Evolutionary conservation across 2,113 vertebrate genomes (phyloP).

Genomic region (Entomyzon cyanotis): DNA sequence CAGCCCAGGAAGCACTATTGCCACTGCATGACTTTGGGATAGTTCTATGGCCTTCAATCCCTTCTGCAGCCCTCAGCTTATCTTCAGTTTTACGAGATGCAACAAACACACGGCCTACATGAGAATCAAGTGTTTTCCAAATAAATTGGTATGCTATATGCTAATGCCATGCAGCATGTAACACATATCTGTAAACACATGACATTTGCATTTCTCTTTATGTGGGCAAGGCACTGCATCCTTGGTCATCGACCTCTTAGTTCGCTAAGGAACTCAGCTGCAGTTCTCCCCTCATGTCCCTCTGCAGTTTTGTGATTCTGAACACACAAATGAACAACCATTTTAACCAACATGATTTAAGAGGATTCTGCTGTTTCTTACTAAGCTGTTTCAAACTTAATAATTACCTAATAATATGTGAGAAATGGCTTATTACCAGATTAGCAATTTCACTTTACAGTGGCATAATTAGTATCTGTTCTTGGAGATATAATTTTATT

Average conservation of each 20-base stretch:
- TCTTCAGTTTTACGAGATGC: not conserved
- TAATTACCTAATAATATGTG: not conserved
- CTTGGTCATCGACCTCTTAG: not conserved
- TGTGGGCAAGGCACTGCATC: not conserved
- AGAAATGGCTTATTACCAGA: not conserved
- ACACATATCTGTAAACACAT: not conserved
- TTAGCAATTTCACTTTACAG: not conserved
- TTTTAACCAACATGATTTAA: not conserved
- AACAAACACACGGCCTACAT: not conserved
- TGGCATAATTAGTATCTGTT: not conserved
- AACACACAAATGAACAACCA: not conserved
- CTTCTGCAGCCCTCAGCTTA: not conserved
- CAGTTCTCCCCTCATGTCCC: not conserved
- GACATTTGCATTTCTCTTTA: not conserved
- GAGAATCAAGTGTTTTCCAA: not conserved
- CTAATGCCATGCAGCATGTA: not conserved
- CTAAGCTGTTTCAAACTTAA: not conserved
- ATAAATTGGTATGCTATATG: not conserved
- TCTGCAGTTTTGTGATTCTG: not conserved
- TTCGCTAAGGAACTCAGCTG: not conserved
- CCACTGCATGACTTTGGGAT: not conserved
- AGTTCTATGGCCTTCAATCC: not conserved
- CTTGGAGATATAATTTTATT: not conserved
- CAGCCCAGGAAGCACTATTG: not conserved
- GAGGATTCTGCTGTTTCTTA: not conserved